Evolutionary conservation across 2,797 vertebrate genomes (phyloP).

Genomic region (Hafferia zeledoni): DNA sequence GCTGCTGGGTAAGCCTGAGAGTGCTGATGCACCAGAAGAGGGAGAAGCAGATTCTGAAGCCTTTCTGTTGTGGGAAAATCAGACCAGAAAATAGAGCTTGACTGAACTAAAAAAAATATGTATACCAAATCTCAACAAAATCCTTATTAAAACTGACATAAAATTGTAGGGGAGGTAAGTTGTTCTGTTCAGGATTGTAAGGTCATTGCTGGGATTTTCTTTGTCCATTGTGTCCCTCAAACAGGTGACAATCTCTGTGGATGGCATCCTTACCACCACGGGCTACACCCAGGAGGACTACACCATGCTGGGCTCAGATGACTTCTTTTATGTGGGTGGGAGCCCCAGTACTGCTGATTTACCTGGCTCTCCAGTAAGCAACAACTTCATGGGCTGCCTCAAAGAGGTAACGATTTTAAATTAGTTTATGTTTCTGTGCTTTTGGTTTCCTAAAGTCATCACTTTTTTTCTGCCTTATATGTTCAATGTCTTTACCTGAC

Average conservation of each 20-base stretch:
- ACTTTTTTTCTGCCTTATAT: background rate
- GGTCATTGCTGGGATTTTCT: constrained; percentile 79
- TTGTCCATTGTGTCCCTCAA: constrained; percentile 72
- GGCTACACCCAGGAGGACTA: constrained; percentile 99
- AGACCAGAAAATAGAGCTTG: constrained; percentile 84
- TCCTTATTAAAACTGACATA: constrained; percentile 59
- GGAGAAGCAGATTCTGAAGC: constrained; percentile 26
- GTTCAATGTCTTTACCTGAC: background rate
- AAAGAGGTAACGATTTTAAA: constrained; percentile 86
- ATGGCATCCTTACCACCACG: constrained; percentile 96
- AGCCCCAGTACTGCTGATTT: constrained; percentile 96
- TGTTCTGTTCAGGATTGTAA: constrained; percentile 47
- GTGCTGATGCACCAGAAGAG: background rate
- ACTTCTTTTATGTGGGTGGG: constrained; percentile 98
- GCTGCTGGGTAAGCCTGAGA: constrained; percentile 10
- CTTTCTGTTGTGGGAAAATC: constrained; percentile 48
- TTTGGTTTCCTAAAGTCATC: background rate
- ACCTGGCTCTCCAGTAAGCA: constrained; percentile 97
- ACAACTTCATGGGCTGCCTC: constrained; percentile 99
- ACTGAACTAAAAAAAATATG: constrained; percentile 14
- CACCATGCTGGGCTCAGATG: constrained; percentile 97
- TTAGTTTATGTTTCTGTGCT: background rate
- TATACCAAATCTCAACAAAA: constrained; percentile 67
- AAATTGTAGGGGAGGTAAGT: constrained; percentile 65
- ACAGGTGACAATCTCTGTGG: constrained; percentile 98